Evolutionary conservation across 2,888 invertebrate genomes (phyloP).

Genomic region (Coleophora deauratella): DNA sequence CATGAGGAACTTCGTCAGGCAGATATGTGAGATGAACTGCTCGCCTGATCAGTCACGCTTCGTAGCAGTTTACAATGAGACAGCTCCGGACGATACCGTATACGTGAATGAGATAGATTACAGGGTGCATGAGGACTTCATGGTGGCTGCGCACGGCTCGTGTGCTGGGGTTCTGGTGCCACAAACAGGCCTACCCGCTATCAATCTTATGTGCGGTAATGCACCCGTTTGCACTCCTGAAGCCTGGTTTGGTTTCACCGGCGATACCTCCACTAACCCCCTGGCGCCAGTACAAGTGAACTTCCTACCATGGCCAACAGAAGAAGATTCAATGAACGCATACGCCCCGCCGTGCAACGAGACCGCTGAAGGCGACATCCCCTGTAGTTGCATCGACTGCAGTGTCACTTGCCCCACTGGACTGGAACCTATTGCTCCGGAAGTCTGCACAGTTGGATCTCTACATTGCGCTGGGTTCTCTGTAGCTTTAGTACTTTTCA

Average conservation of each 20-base stretch:
- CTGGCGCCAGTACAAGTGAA: slow-evolving; percentile 78
- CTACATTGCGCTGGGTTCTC: slow-evolving; percentile 79
- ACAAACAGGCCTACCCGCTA: slow-evolving; percentile 80
- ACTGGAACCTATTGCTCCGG: slow-evolving; percentile 47
- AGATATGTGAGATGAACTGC: slow-evolving; percentile 89
- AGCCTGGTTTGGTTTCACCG: slow-evolving; percentile 80
- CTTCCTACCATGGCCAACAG: slow-evolving; percentile 58
- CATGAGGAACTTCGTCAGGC: slow-evolving; percentile 80
- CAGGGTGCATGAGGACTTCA: slow-evolving; percentile 74
- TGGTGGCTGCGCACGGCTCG: slow-evolving; percentile 80
- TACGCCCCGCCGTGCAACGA: slow-evolving; percentile 73
- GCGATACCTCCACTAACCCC: slow-evolving; percentile 63
- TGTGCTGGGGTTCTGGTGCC: slow-evolving; percentile 86
- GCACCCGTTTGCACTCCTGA: slow-evolving; percentile 76
- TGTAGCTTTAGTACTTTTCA: slow-evolving; percentile 70
- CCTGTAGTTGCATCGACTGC: slow-evolving; percentile 89
- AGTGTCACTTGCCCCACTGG: slow-evolving; percentile 73
- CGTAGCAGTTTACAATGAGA: slow-evolving; percentile 30
- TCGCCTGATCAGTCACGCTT: slow-evolving; percentile 78
- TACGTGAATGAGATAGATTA: slow-evolving; percentile 68
- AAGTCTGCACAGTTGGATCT: slow-evolving; percentile 72
- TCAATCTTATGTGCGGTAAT: slow-evolving; percentile 86
- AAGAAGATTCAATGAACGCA: slow-evolving; percentile 54
- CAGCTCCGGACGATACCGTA: slow-evolving; percentile 20
- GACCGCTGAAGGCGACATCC: slow-evolving; percentile 64